Evolutionary conservation across 2,888 invertebrate genomes (phyloP), one percentile per base, ranked within the genome.

Genomic region (Colostygia pectinataria): DNA sequence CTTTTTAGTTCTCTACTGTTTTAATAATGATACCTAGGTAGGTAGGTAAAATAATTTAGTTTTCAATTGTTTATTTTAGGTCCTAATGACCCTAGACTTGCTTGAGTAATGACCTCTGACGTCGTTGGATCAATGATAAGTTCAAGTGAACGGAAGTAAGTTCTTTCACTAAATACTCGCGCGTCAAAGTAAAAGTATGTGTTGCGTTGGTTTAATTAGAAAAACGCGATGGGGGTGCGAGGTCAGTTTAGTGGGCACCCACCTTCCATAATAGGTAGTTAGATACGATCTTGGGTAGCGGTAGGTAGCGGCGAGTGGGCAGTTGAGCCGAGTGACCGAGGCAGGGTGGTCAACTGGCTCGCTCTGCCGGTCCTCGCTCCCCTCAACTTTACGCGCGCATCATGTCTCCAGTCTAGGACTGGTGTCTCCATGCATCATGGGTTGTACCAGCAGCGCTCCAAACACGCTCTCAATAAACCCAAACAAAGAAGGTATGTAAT

Each of bases 201-300:
- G 63, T 53, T 69, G 71, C 75, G 80, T 80, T 74, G 75, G 77
- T 80, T 83, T 89, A 86, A 86, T 88, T 87, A 80, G 80, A 83
- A 88, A 88, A 89, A 87, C 86, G 87, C 85, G 85, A 87, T 80
- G 86, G 88, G 89, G 89, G 85, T 83, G 87, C 88, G 88, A 89
- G 89, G 89, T 89, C 89, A 85, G 80, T 77, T 77, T 78, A 81
- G 84, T 80, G 77, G 79, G 79, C 78, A 79, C 77, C 85, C 85
- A 81, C 86, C 86, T 86, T 74, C 84, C 75, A 75, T 85, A 83
- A 81, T 81, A 80, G 77, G 77, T 72, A 68, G 77, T 68, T 68
- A 77, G 89, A 88, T 89, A 88, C 83, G 76, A 88, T 89, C 89
- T 86, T 57, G 20, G 38, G 20, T 20, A 20, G 20, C 20, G 20